These are phyloP conservation scores for Emydoidea blandingii DNA, from an alignment of 2,797 vertebrate genomes.

Conservation along the genomic window DNA sequence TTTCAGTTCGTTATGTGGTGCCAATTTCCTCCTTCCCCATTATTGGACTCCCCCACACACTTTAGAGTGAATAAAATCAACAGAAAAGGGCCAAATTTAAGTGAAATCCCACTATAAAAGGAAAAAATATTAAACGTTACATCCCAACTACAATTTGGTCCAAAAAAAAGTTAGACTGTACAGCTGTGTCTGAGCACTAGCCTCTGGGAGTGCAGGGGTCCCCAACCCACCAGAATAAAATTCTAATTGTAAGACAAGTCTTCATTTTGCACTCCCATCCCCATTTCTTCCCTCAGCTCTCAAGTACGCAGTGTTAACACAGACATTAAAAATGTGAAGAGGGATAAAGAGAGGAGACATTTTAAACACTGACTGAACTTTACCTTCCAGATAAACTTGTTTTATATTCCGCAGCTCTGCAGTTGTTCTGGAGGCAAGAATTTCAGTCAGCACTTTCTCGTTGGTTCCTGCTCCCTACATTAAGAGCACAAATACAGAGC, in stretches of 20 bases:
- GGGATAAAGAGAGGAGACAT: background rate
- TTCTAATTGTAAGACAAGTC: background rate
- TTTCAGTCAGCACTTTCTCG: conserved; percentile 93
- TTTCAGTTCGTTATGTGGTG: rapidly evolving
- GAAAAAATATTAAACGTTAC: background rate
- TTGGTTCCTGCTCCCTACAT: conserved; percentile 93
- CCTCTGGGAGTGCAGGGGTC: background rate
- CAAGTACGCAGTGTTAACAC: background rate
- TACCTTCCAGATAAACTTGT: conserved; percentile 94
- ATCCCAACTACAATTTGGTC: background rate
- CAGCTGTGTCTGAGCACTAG: background rate
- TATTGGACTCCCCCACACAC: background rate
- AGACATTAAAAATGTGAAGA: background rate
- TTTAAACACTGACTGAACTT: background rate
- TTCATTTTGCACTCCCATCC: background rate
- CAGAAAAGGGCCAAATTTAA: background rate
- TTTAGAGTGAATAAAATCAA: background rate
- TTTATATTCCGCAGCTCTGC: conserved; percentile 86
- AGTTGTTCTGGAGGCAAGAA: conserved; percentile 92
- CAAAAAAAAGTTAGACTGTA: background rate
- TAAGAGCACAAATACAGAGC: background rate
- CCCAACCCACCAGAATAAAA: conserved; percentile 1
- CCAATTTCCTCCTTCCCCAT: background rate
- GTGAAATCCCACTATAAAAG: background rate
- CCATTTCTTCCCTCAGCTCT: background rate